Base-by-base conservation (phyloP, 2,888 invertebrate species). In the Caenorhabditis sp. region DNA sequence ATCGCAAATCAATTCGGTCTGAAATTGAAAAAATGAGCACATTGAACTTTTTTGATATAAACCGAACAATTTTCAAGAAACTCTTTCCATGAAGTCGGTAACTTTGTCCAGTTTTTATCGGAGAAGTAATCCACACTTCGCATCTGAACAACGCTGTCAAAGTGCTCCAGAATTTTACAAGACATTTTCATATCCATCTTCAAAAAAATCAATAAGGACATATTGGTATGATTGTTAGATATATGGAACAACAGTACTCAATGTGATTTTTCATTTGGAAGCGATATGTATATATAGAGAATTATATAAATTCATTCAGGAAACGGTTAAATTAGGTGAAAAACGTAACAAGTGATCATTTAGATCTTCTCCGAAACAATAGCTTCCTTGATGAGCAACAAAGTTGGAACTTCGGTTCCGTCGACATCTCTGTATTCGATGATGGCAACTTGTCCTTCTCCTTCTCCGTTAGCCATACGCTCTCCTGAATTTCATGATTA, bases 341-440 rank as follows among this genome's bases (percentile, higher is more conserved):
- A 66, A 74, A 53, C n/a, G 14, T 43, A 43, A 43, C 43, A 43
- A 17, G 63, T 55, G 69, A 65, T 17, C 57, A 62, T 36, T 84
- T 78, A 85, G 77, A 76, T 77, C 77, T 97, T 97, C 90, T 97
- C 96, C 89, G 95, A 95, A 67, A 93, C 92, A 76, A 97, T 92
- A 77, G 95, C 97, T 86, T 96, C 95, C 90, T 95, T 96, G 91
- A 95, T 95, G 90, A 95, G 95, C 93, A 95, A 94, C 89, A 97
- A 91, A 83, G 95, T 92, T 61, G 97, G 96, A 62, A 93, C 67
- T 51, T 80, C 80, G 50, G 72, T 69, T 69, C 80, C 80, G 61
- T 80, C 73, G 54, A 72, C 78, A 64, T 80, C 80, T 62, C 80
- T 69, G 90, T 95, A 97, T 89, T 95, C 95, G 90, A 94, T 91